These are phyloP conservation scores for Chrysogorgia sp. DNA, from an alignment of 92 coral and sea anemone genomes.

Conservation along the genomic window DNA sequence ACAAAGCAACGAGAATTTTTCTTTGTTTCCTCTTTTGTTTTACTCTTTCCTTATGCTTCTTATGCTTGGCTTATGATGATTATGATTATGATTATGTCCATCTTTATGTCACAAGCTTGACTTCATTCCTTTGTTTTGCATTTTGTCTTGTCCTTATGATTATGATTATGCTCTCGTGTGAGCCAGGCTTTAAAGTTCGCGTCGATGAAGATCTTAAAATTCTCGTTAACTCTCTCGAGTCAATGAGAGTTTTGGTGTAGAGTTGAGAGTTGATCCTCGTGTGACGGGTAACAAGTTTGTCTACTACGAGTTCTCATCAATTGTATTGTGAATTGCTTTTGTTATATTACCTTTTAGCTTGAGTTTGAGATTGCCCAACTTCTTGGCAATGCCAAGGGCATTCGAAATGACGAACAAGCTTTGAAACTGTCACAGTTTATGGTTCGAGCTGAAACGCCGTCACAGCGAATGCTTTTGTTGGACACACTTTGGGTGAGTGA, in stretches of 20 bases:
- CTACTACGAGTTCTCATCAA: not conserved
- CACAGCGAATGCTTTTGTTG: slow-evolving; percentile 85
- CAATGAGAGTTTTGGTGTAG: too few relatives aligned
- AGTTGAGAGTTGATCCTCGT: too few relatives aligned
- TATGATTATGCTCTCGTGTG: too few relatives aligned
- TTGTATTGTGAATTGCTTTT: not conserved
- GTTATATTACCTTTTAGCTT: slow-evolving; percentile 57
- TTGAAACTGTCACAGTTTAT: slow-evolving; percentile 87
- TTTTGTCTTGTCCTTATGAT: not conserved
- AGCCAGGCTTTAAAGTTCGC: too few relatives aligned
- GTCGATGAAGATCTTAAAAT: too few relatives aligned
- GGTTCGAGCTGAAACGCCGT: slow-evolving; percentile 89
- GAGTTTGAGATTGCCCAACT: slow-evolving; percentile 90
- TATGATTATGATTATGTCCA: too few relatives aligned
- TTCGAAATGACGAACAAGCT: slow-evolving; percentile 81
- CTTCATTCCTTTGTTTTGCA: not conserved
- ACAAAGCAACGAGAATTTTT: too few relatives aligned
- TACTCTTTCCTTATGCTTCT: too few relatives aligned
- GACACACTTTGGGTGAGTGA: slow-evolving; percentile 76
- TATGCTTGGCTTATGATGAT: too few relatives aligned
- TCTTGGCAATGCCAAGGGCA: slow-evolving; percentile 77
- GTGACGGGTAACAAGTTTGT: not conserved
- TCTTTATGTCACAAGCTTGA: too few relatives aligned
- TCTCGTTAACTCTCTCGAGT: too few relatives aligned
- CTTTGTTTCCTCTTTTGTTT: too few relatives aligned